Base-by-base conservation (phyloP, 2,888 invertebrate species). In the Dastarcus helophoroides region DNA sequence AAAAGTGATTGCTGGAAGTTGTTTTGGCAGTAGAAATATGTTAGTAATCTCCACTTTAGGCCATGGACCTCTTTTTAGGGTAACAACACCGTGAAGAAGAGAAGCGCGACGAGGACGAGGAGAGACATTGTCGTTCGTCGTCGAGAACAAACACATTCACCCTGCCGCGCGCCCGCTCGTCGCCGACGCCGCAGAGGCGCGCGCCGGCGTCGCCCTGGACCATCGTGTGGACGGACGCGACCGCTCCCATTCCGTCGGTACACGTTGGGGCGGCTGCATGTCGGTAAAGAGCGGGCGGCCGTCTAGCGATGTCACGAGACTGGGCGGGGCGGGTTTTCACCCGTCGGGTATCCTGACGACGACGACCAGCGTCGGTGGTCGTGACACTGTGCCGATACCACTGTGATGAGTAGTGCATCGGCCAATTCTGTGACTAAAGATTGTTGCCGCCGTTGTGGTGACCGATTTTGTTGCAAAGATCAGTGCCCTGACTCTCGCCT, bases 201-300 rank as follows among this genome's bases (percentile, higher is more conserved):
- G 19, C 19, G 19, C 19, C 19, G 19, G 19, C 19, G 19, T n/a
- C 19, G 19, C 19, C 19, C 19, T 17, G n/a, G n/a, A n/a, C n/a
- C n/a, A n/a, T n/a, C n/a, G n/a, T n/a, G 19, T n/a, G 6, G 6
- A n/a, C 6, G 6, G 33, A 19, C 26, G 33, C 33, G 33, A 60
- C 65, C 67, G 69, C 67, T 67, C 66, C 61, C 67, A 69, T 62
- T 71, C 70, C 58, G 71, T 64, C 53, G 69, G 68, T 48, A 65
- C 64, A 60, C 54, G 57, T 54, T 54, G 56, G 55, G 55, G 56
- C 56, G 58, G 57, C 57, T 56, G 56, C 54, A 58, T 56, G 58
- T 58, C 55, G 54, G 54, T 48, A 49, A 43, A 44, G 49, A 54
- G 51, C 54, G 51, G 56, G 58, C 56, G 55, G 56, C 55, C 54